phyloP scores from a whole-genome alignment of 2,888 invertebrate species.

The Dinocampus coccinellae region DNA sequence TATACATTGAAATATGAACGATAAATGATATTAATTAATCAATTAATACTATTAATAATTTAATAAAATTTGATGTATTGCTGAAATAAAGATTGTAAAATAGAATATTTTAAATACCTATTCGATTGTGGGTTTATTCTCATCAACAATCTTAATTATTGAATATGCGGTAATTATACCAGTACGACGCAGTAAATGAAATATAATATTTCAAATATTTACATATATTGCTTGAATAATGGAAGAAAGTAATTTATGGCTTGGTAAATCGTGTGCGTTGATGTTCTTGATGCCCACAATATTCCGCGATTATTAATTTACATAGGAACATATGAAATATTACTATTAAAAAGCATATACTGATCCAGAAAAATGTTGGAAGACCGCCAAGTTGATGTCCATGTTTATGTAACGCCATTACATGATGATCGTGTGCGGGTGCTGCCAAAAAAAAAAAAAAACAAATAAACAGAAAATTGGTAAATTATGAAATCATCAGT shows the following conservation, averaged over 20 bases:
- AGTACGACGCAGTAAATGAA: background rate
- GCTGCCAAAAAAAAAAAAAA: conserved; percentile 70
- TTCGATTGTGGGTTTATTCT: background rate
- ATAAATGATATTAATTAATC: no score
- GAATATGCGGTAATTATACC: background rate
- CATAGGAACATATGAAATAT: conserved; percentile 94
- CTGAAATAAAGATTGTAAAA: background rate
- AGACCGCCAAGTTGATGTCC: conserved; percentile 91
- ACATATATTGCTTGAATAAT: background rate
- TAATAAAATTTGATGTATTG: no score
- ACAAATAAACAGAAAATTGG: background rate
- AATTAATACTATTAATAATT: no score
- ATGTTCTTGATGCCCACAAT: conserved; percentile 81
- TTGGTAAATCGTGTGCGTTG: conserved; percentile 80
- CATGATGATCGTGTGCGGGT: conserved; percentile 91
- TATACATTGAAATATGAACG: background rate
- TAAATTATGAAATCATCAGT: background rate
- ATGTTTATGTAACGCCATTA: conserved; percentile 91
- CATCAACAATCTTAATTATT: background rate
- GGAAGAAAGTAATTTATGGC: conserved; percentile 70
- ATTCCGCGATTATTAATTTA: conserved; percentile 92
- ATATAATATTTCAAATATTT: background rate
- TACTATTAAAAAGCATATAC: conserved; percentile 87
- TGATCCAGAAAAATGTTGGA: conserved; percentile 92
- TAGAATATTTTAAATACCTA: background rate